Base-by-base conservation (phyloP, 2,113 vertebrate species). In the Conger conger region DNA sequence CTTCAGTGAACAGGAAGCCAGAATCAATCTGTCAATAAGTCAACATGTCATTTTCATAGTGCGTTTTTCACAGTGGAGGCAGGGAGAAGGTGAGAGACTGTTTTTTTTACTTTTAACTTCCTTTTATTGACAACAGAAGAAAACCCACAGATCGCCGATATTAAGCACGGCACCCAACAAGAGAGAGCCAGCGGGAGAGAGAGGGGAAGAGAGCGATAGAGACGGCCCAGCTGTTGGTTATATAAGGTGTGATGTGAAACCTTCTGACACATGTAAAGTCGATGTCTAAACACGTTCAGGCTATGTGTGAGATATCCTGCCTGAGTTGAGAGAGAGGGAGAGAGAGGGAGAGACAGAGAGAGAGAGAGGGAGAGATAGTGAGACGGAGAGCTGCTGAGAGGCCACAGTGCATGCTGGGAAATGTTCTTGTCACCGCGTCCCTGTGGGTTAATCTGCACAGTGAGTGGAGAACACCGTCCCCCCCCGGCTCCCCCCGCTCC, bases 361-460 rank as follows among this genome's bases (percentile, higher is more conserved):
- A 63, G 4, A 27, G 1, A 17, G 30, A 23, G 33, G 45, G 11
- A 18, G 7, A 63, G 27, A 27, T 0, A 17, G 30, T 27, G 42
- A 76, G 20, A 33, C 7, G 42, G 27, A 68, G 20, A n/a, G 68
- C 68, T 9, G n/a, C 68, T 73, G 68, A 27, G 68, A 68, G 27
- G 27, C 4, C 11, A 9, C 68, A 33, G n/a, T 73, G 68, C 68
- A 73, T 73, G 68, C 68, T 73, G 68, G 68, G 68, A 73, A 33
- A 27, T 33, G 27, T 9, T 73, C 68, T 73, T 73, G 68, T 73
- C n/a, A 17, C n/a, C 68, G n/a, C 33, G 7, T 73, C 68, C 68
- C 68, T 73, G 68, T 73, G n/a, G 68, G 68, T 73, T 73, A 73
- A 73, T 73, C 68, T 33, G 68, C n/a, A 13, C 68, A 73, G 68